A percentile compares a stretch with the other conserved stretches of the same genome.
phyloP scores from a whole-genome alignment of 2,113 vertebrate genomes.

The Centropus bengalensis region DNA sequence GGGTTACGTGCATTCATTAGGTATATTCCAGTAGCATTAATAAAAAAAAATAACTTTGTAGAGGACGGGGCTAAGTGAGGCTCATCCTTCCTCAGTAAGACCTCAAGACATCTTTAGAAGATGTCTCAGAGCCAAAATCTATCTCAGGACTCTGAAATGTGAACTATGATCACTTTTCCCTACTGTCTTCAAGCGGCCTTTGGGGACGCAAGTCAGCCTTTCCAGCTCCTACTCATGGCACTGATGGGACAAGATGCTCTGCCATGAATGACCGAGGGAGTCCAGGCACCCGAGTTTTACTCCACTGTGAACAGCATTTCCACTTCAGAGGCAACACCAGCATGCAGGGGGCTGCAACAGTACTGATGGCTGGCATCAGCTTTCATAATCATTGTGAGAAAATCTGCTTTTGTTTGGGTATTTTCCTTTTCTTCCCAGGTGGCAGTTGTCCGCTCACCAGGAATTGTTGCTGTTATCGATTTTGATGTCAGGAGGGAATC shows the following conservation, averaged over 20 bases:
- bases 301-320: not conserved
- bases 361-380: not conserved
- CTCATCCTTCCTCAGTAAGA: not conserved
- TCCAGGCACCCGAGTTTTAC: not conserved
- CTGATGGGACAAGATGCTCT: not conserved
- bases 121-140: not conserved
- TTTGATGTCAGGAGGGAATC: not conserved
- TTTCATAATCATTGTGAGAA: not conserved
- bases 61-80: not conserved
- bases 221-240: accelerated
- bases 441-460: not conserved
- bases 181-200: not conserved
- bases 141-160: not conserved
- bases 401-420: not conserved
- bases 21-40: not conserved
- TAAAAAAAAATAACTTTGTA: not conserved
- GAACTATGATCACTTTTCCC: accelerated
- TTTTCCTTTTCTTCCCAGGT: not conserved
- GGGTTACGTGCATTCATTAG: not conserved
- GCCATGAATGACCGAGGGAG: not conserved
- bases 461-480: not conserved
- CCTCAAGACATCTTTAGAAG: not conserved
- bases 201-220: not conserved
- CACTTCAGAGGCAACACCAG: not conserved
- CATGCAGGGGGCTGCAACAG: not conserved